Evolutionary conservation across 2,797 vertebrate species (phyloP), one percentile per base, ranked within the genome.

Genomic region (Menidia menidia): DNA sequence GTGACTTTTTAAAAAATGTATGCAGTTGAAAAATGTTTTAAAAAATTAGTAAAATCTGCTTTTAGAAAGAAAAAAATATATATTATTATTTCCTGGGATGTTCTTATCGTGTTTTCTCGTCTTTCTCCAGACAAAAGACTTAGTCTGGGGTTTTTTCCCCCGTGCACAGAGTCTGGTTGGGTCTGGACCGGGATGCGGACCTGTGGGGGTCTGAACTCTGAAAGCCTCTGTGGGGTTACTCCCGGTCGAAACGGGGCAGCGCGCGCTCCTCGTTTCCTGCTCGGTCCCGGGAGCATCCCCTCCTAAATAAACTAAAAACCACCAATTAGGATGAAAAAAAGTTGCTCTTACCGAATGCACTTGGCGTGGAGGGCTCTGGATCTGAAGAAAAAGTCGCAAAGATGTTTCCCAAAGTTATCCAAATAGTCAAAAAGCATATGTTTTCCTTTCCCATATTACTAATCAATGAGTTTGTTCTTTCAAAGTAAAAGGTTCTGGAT

Each of bases 381-480:
- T 80, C 83, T 73, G 77, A 87, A 66, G 89, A 91, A 86, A 91
- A 88, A 73, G 84, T 73, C 77, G 69, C 77, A 78, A 73, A 80
- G 42, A 91, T 64, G 41, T 91, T 86, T 18, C 82, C 83, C 73
- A 89, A 86, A 86, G 78, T 78, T 79, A 94, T 93, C 92, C 92
- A 93, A 82, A 89, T 56, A 54, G 89, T 75, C 31, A 90, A 77
- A 85, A 93, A 80, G 54, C 1, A 31, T 7, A 84, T 78, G 32
- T 82, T 90, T 88, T 83, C 71, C 70, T 84, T 91, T 80, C 90
- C 93, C 94, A 95, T 95, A 80, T 91, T 94, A 82, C 72, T 87
- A 14, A 60, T 41, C 53, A n/a, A 33, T 10, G 16, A 64, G 64
- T 63, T 59, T 53, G 11, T 39, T 65, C 54, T 43, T 31, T 60